A percentile compares a stretch with the other conserved stretches of the same genome.
These are phyloP conservation scores for Megaceryle maxima DNA, from an alignment of 2,113 vertebrate genomes.

Conservation along the genomic window DNA sequence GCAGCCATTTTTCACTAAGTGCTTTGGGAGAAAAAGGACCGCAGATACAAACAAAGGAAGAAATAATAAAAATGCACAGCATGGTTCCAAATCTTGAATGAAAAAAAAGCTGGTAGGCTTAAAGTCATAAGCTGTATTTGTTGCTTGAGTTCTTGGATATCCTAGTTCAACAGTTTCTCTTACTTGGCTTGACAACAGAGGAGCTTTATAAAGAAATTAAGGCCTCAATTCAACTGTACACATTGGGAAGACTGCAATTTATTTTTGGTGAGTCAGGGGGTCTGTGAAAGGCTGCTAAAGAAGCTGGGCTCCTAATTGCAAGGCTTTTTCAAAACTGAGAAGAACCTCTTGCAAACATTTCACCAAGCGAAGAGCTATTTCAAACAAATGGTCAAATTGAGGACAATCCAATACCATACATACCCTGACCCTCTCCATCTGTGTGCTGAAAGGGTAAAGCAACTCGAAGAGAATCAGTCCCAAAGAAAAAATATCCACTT, in stretches of 20 bases:
- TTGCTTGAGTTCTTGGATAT: neutral
- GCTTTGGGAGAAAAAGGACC: neutral
- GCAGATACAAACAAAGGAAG: neutral
- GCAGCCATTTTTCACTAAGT: neutral
- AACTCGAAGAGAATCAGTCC: slow-evolving; percentile 97
- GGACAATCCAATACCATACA: slow-evolving; percentile 15
- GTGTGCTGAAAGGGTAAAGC: slow-evolving; percentile 93
- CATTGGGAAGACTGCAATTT: slow-evolving; percentile 5
- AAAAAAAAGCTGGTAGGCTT: neutral
- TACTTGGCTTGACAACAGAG: slow-evolving; percentile 29
- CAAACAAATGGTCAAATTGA: neutral
- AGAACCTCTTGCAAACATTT: neutral
- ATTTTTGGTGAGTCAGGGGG: neutral
- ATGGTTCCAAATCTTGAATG: neutral
- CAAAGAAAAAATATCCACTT: slow-evolving; percentile 98
- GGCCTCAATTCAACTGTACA: neutral
- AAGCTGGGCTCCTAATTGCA: neutral
- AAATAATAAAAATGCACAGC: neutral
- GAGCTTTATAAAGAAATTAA: slow-evolving; percentile 30
- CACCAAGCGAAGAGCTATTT: neutral
- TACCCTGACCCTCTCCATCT: slow-evolving; percentile 97
- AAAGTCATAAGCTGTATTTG: slow-evolving; percentile 14
- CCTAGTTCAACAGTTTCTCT: neutral
- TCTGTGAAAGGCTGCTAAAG: neutral
- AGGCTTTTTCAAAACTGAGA: neutral